phyloP scores from a whole-genome alignment of 2,888 invertebrate genomes.

The Campoplex nolae region DNA sequence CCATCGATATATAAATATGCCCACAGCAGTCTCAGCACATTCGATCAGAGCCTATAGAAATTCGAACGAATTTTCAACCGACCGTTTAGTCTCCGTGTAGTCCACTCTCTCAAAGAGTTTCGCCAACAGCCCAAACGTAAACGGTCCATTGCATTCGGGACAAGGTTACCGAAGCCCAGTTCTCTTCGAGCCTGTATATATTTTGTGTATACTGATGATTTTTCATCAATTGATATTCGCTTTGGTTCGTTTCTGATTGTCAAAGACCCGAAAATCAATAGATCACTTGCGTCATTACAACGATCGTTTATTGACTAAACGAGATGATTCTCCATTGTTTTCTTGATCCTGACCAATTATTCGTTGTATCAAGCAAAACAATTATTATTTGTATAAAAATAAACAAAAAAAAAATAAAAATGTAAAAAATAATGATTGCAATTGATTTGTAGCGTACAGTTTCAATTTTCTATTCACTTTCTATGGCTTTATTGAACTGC shows the following conservation, averaged over 20 bases:
- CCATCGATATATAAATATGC: too few species aligned
- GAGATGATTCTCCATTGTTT: not conserved
- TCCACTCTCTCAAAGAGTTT: slow-evolving; percentile 5
- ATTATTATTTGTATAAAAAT: too few species aligned
- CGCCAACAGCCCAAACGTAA: not conserved
- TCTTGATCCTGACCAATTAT: not conserved
- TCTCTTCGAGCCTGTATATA: not conserved
- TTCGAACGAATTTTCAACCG: not conserved
- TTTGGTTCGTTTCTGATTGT: not conserved
- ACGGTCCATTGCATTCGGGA: slow-evolving; percentile 11
- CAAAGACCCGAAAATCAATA: not conserved
- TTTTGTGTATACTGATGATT: not conserved
- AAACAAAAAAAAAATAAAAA: too few species aligned
- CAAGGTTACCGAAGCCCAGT: slow-evolving; percentile 7
- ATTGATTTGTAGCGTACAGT: not conserved
- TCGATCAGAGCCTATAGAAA: slow-evolving; percentile 17
- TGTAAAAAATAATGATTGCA: not conserved
- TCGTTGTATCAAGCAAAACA: too few species aligned
- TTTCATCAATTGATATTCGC: not conserved
- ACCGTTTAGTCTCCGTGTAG: slow-evolving; percentile 7
- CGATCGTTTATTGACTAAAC: not conserved
- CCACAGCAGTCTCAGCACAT: not conserved
- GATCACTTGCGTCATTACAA: not conserved
- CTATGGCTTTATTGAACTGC: not conserved
- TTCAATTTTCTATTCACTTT: not conserved